Conservation (phyloP, 2,113 vertebrate genomes). For the Ceuthmochares aereus region DNA sequence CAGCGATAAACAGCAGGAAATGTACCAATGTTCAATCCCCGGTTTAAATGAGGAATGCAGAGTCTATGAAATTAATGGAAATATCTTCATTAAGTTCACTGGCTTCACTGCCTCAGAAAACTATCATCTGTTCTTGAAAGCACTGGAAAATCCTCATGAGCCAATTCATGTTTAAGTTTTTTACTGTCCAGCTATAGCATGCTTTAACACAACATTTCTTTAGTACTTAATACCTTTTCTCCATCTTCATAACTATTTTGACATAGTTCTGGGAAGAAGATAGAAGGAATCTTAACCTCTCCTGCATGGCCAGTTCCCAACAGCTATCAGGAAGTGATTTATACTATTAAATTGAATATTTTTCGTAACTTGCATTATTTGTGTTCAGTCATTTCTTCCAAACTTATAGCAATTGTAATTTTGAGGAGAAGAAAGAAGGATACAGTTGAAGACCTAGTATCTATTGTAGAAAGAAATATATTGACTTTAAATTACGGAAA, state of each 20-base stretch:
- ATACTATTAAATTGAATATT: slow-evolving; percentile 14
- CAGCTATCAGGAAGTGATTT: slow-evolving; percentile 26
- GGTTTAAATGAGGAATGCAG: slow-evolving; percentile 33
- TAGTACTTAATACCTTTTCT: not conserved
- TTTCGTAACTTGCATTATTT: slow-evolving; percentile 31
- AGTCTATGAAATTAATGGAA: slow-evolving; percentile 38
- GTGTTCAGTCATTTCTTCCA: not conserved
- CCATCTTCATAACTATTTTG: not conserved
- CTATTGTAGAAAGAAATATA: not conserved
- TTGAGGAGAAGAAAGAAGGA: not conserved
- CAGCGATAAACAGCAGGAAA: slow-evolving; percentile 6
- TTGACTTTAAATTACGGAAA: not conserved
- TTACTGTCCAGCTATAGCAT: not conserved
- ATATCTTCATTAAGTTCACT: slow-evolving; percentile 12
- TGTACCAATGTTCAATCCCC: not conserved
- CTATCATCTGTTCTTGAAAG: not conserved
- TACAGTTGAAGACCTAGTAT: not conserved
- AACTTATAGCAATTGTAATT: not conserved
- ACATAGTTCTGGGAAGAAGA: not conserved
- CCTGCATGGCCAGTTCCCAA: not conserved
- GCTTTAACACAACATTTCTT: not conserved
- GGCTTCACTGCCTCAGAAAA: not conserved
- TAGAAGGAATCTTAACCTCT: slow-evolving; percentile 2
- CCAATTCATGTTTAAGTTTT: not conserved
- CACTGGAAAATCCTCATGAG: not conserved